Evolutionary conservation across 37 sponge, comb jelly and placozoan species (phyloP), one percentile per base, ranked within the genome.

Genomic region (Spongilla lacustris): DNA sequence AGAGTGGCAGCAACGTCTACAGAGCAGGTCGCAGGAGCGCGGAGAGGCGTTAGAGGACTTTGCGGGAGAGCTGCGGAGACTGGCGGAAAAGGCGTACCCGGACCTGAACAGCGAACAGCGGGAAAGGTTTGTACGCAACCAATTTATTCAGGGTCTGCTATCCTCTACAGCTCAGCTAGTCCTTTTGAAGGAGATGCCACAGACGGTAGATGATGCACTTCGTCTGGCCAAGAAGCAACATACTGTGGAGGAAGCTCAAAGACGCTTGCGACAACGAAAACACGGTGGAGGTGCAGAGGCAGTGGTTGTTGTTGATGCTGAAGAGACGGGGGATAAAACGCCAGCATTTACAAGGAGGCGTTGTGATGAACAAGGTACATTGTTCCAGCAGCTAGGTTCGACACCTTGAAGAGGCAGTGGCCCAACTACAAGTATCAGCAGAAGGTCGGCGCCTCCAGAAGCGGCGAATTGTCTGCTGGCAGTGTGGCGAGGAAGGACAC

Each of bases 1-100:
- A 73, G 73, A 74, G 28, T 34, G 77, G 77, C 36, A 34, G 77
- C 41, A 76, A n/a, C 77, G 38, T 19, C 41, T 76, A 33, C 77
- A 76, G 77, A 35, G 25, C 22, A 29, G 41, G 0, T 21, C 13
- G 25, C 77, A 76, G 36, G 35, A 36, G 36, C 4, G 38, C 25
- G 77, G 77, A 21, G 77, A 76, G 24, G 38, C 36, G 0, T 38
- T 76, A 25, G 31, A 25, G 19, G 77, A 76, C 38, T 76, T 24
- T 23, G 41, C 35, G 1, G 77, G 77, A 33, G 77, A 34, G 38
- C 41, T 76, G 41, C 38, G 77, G 12, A 36, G 17, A 41, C 4
- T 76, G 41, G 41, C 41, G 41, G 41, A 41, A 41, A 41, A 41
- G 41, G 41, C 41, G 41, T 41, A 41, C 41, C 41, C 41, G 41